Evolutionary conservation across 1,140 invertebrate species (phyloP).

Genomic region (Micrasema minimum): DNA sequence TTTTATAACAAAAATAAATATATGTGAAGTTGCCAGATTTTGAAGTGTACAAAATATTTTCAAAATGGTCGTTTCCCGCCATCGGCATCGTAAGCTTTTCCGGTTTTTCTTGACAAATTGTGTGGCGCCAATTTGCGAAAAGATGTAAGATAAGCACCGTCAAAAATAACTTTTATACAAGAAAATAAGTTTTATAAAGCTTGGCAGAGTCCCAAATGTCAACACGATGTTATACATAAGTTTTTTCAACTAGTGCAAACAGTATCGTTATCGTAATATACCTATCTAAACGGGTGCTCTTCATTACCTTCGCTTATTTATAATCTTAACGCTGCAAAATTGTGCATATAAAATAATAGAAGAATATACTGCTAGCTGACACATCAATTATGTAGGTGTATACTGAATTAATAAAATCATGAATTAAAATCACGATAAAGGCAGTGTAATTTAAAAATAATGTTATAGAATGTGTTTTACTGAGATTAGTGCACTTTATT

Average conservation of each 20-base stretch:
- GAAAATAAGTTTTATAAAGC: slow-evolving; percentile 27
- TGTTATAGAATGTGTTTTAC: too few species aligned
- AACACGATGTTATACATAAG: slow-evolving; percentile 35
- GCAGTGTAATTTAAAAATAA: too few species aligned
- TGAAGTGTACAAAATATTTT: background rate
- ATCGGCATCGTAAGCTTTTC: slow-evolving; percentile 27
- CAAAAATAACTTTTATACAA: slow-evolving; percentile 36
- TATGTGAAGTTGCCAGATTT: too few species aligned
- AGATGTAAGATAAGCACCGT: slow-evolving; percentile 8
- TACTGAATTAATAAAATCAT: background rate
- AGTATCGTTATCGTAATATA: slow-evolving; percentile 34
- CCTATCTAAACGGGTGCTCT: slow-evolving; percentile 17
- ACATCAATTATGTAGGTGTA: too few species aligned
- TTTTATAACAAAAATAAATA: too few species aligned
- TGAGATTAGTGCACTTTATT: background rate
- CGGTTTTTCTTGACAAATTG: background rate
- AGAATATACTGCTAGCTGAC: too few species aligned
- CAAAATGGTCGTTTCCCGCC: slow-evolving; percentile 25
- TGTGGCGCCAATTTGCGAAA: slow-evolving; percentile 17
- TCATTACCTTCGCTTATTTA: too few species aligned
- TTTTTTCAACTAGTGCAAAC: slow-evolving; percentile 22
- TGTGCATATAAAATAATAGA: too few species aligned
- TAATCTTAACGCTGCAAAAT: too few species aligned
- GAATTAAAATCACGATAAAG: too few species aligned
- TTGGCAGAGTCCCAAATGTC: slow-evolving; percentile 27